These are phyloP conservation scores for Cinara cedri DNA, from an alignment of 2,888 invertebrate genomes.

Conservation along the genomic window DNA sequence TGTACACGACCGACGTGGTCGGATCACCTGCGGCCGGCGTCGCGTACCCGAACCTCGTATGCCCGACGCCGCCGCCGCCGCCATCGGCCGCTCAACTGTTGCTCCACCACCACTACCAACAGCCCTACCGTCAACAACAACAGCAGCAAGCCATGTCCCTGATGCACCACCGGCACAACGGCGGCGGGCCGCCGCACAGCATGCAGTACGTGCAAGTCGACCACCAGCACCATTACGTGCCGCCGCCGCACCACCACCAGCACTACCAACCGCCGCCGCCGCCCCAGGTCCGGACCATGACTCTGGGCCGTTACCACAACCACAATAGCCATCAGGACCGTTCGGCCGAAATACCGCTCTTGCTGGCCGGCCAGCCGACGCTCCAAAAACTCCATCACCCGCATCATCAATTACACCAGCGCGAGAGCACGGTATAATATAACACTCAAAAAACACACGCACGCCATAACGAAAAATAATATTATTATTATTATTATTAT, in stretches of 20 bases:
- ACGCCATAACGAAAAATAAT: background rate
- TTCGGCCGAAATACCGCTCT: slow-evolving; percentile 56
- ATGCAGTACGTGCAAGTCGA: slow-evolving; percentile 40
- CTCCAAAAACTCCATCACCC: slow-evolving; percentile 36
- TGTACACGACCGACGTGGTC: slow-evolving; percentile 6
- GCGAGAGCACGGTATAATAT: slow-evolving; percentile 56
- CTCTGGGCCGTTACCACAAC: slow-evolving; percentile 37
- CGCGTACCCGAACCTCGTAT: slow-evolving; percentile 43
- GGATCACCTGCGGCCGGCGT: background rate
- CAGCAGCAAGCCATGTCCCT: background rate
- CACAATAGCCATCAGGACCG: slow-evolving; percentile 26
- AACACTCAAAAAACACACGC: background rate
- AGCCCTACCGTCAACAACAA: background rate
- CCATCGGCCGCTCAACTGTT: background rate
- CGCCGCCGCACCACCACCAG: slow-evolving; percentile 12
- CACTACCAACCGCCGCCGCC: slow-evolving; percentile 36
- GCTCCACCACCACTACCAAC: slow-evolving; percentile 20
- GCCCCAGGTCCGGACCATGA: slow-evolving; percentile 36
- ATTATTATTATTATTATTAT: too few relatives aligned
- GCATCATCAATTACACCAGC: slow-evolving; percentile 51
- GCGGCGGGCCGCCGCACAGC: slow-evolving; percentile 5
- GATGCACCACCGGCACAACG: slow-evolving; percentile 28
- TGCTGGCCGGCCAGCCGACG: slow-evolving; percentile 43
- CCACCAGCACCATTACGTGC: background rate
- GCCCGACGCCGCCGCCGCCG: slow-evolving; percentile 33